Conservation (phyloP, 2,888 invertebrate species). For the Ceraclea dissimilis region DNA sequence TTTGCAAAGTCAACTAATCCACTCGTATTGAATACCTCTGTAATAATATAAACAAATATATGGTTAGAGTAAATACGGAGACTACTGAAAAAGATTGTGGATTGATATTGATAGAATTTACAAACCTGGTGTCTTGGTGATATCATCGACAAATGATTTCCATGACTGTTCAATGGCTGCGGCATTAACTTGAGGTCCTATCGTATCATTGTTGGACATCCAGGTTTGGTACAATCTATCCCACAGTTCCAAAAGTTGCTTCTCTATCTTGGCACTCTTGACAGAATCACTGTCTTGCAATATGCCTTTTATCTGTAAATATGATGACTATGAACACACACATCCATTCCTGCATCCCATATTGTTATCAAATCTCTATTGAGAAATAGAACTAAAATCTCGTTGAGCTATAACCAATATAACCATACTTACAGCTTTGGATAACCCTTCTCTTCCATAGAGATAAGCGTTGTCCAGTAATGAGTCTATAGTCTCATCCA, state of each 20-base stretch:
- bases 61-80: too few species aligned
- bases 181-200: constrained; percentile 68
- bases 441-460: constrained; percentile 86
- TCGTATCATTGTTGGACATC: constrained; percentile 61
- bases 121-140: constrained; percentile 73
- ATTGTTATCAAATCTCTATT: neutral
- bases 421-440: constrained; percentile 57
- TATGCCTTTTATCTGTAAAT: constrained; percentile 60
- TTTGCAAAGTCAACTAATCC: constrained; percentile 75
- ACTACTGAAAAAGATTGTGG: too few species aligned
- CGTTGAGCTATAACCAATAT: neutral
- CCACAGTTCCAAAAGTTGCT: constrained; percentile 87
- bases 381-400: neutral
- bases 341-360: neutral
- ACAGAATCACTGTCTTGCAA: constrained; percentile 72
- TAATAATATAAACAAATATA: constrained; percentile 25
- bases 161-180: constrained; percentile 66
- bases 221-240: constrained; percentile 89
- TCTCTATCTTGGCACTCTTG: constrained; percentile 76
- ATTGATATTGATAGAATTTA: too few species aligned
- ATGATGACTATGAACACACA: neutral
- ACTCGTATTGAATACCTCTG: constrained; percentile 63
- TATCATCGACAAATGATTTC: constrained; percentile 62
- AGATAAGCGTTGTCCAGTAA: constrained; percentile 88
- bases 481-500: constrained; percentile 81